These are phyloP conservation scores for Micromussa lordhowensis DNA, from an alignment of 92 coral and sea anemone species.

Conservation along the genomic window DNA sequence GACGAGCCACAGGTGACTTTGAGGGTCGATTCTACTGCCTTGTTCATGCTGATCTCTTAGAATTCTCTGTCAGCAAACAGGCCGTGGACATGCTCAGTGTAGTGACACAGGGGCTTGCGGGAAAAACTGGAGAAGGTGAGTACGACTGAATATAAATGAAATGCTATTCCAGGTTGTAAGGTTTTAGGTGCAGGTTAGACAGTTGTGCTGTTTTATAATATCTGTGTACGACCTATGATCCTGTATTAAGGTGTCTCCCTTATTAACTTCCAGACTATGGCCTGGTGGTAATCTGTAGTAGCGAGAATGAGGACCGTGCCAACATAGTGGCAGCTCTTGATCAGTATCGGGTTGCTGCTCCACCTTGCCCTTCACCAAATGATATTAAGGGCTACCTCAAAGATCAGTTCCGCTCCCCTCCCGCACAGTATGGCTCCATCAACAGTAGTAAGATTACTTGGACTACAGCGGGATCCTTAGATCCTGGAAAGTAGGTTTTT, in stretches of 20 bases:
- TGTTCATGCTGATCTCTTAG: slow-evolving; percentile 77
- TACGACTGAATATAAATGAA: background rate
- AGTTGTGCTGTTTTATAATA: background rate
- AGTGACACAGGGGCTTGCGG: slow-evolving; percentile 46
- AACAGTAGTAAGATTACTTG: slow-evolving; percentile 61
- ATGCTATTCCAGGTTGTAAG: background rate
- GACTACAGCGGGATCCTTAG: slow-evolving; percentile 75
- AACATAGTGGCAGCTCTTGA: slow-evolving; percentile 82
- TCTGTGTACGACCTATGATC: background rate
- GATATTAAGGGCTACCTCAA: slow-evolving; percentile 59
- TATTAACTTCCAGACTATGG: slow-evolving; percentile 61
- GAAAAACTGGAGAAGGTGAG: slow-evolving; percentile 36
- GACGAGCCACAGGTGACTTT: slow-evolving; percentile 73
- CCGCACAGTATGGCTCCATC: slow-evolving; percentile 52
- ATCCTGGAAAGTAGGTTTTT: slow-evolving; percentile 57
- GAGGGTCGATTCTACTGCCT: slow-evolving; percentile 71
- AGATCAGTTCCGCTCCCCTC: slow-evolving; percentile 45
- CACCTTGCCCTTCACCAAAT: slow-evolving; percentile 61
- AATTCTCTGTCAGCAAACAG: slow-evolving; percentile 73
- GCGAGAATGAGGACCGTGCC: slow-evolving; percentile 85
- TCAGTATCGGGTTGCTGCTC: slow-evolving; percentile 76
- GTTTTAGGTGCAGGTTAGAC: background rate
- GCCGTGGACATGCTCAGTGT: slow-evolving; percentile 63
- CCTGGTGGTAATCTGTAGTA: slow-evolving; percentile 79
- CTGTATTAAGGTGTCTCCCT: background rate